A percentile compares a stretch with the other conserved stretches of the same genome.
Evolutionary conservation across 2,113 vertebrate genomes (phyloP).

Genomic region (Stomatorhinus ivindoensis): DNA sequence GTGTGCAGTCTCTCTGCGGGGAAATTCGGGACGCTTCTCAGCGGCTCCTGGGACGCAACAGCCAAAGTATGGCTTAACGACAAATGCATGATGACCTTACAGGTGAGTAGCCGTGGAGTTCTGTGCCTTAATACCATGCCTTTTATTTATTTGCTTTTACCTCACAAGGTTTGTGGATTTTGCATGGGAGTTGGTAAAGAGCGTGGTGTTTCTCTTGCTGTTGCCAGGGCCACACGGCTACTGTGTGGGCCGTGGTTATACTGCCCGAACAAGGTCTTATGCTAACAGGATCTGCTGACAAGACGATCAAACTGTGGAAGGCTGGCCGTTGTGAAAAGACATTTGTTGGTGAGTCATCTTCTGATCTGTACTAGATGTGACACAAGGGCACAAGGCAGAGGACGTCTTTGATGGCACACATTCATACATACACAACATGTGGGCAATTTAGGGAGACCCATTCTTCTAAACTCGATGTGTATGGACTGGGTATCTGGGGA

Average conservation of each 20-base stretch:
- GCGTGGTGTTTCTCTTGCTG: conserved; percentile 2
- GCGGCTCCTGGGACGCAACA: conserved; percentile 94
- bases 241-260: conserved; percentile 91
- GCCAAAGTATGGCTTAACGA: conserved; percentile 96
- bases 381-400: neutral
- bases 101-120: conserved; percentile 59
- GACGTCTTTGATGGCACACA: neutral
- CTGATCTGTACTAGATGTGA: neutral
- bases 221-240: conserved; percentile 82
- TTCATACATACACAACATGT: neutral
- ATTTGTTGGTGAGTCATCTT: conserved; percentile 67
- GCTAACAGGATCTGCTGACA: conserved; percentile 94
- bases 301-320: conserved; percentile 95
- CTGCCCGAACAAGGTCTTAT: conserved; percentile 91
- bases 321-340: conserved; percentile 89
- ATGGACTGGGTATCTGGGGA: neutral
- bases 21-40: conserved; percentile 91
- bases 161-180: neutral
- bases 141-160: neutral
- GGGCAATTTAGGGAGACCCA: neutral
- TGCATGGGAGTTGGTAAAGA: neutral
- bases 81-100: conserved; percentile 96
- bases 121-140: too few species aligned
- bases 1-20: conserved; percentile 92
- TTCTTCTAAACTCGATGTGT: neutral